phyloP scores from a whole-genome alignment of 2,888 invertebrate genomes.

The Caenorhabditis sp. region DNA sequence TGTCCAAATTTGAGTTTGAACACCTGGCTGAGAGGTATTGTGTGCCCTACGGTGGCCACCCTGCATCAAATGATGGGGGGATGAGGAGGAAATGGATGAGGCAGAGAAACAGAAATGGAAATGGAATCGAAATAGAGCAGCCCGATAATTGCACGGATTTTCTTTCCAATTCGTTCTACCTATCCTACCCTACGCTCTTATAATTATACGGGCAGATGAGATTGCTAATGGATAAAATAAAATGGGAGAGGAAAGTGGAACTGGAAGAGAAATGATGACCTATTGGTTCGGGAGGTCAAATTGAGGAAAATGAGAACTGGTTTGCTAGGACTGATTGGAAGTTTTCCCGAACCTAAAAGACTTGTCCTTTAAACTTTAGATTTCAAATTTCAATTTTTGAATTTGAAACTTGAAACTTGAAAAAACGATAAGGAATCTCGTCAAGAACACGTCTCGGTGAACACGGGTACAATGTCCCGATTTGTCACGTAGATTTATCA shows the following conservation, averaged over 20 bases:
- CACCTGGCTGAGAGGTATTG: constrained; percentile 42
- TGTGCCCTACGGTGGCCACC: constrained; percentile 8
- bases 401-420: too few relatives aligned
- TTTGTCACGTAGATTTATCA: constrained; percentile 44
- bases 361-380: too few relatives aligned
- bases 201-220: constrained; percentile 41
- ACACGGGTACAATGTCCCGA: constrained; percentile 17
- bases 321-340: too few relatives aligned
- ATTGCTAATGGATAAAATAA: constrained; percentile 37
- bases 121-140: not conserved
- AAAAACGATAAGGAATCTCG: not conserved
- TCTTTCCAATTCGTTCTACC: constrained; percentile 11
- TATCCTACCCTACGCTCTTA: constrained; percentile 3
- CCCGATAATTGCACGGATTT: constrained; percentile 45
- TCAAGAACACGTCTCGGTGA: not conserved
- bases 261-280: too few relatives aligned
- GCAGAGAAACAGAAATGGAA: not conserved
- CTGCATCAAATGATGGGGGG: not conserved
- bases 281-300: too few relatives aligned
- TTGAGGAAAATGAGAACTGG: too few relatives aligned
- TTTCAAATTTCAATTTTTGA: too few relatives aligned
- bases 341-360: too few relatives aligned
- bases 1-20: constrained; percentile 45
- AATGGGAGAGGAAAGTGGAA: not conserved
- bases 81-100: not conserved